These are phyloP conservation scores for Tragulus kanchil DNA, from an alignment of 2,113 vertebrate species.

Conservation along the genomic window DNA sequence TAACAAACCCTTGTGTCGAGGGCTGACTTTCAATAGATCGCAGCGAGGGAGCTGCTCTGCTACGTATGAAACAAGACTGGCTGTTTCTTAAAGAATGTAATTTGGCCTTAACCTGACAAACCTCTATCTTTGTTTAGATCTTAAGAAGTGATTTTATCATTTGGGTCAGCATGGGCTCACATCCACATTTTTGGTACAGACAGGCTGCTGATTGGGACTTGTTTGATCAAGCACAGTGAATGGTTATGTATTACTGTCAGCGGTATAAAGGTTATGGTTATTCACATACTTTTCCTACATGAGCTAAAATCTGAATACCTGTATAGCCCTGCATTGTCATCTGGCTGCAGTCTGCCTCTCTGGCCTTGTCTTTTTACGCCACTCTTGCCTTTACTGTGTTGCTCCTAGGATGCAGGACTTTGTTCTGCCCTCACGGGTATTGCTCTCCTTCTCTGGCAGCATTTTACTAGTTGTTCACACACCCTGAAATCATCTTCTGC, in stretches of 20 bases:
- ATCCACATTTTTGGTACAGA: background rate
- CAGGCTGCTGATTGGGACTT: background rate
- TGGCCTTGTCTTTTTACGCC: background rate
- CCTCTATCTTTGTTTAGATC: background rate
- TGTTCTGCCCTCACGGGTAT: background rate
- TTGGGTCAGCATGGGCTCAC: background rate
- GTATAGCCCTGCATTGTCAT: accelerated
- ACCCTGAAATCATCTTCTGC: background rate
- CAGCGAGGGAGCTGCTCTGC: too few relatives aligned
- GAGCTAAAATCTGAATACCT: background rate
- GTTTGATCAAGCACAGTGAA: background rate
- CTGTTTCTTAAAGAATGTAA: background rate
- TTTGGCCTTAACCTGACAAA: background rate
- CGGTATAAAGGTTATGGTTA: background rate
- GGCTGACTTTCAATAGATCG: too few relatives aligned
- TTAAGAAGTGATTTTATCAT: background rate
- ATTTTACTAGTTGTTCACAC: background rate
- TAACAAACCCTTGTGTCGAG: too few relatives aligned
- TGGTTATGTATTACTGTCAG: background rate
- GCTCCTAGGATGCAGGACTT: background rate
- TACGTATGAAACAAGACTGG: too few relatives aligned
- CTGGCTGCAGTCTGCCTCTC: background rate
- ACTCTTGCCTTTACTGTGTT: background rate
- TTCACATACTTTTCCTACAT: background rate
- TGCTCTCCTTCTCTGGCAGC: background rate